These are phyloP conservation scores for Alfaro cultratus DNA, from an alignment of 2,797 vertebrate species.

Conservation along the genomic window DNA sequence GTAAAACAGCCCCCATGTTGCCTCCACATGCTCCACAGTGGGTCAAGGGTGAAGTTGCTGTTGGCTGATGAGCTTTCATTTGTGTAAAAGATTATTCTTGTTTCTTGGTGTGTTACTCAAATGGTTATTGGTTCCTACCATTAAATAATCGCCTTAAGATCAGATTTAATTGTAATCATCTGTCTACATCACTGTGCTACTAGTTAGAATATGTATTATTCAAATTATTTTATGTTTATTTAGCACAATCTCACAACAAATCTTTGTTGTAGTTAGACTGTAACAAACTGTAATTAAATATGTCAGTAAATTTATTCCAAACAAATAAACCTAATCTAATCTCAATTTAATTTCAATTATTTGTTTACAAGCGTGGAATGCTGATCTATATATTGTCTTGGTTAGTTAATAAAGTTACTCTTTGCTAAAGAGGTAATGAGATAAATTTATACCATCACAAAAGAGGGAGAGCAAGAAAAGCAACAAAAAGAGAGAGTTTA, in stretches of 20 bases:
- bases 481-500: too few species aligned
- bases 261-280: not conserved
- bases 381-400: too few species aligned
- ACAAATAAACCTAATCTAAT: too few species aligned
- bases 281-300: not conserved
- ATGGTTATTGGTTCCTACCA: constrained; percentile 4
- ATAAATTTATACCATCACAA: too few species aligned
- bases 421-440: too few species aligned
- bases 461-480: too few species aligned
- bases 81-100: constrained; percentile 25
- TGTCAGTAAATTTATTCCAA: not conserved
- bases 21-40: constrained; percentile 67
- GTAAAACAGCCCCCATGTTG: constrained; percentile 83
- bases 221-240: not conserved
- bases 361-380: too few species aligned
- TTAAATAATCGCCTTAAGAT: not conserved
- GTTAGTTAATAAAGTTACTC: too few species aligned
- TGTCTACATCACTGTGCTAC: not conserved
- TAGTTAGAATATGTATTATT: not conserved
- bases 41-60: constrained; percentile 44
- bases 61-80: constrained; percentile 23
- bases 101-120: constrained; percentile 36
- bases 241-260: not conserved
- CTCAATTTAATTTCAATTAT: too few species aligned
- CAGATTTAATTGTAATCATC: not conserved